phyloP scores from a whole-genome alignment of 1,140 invertebrate species.

The Drosophila sp. region DNA sequence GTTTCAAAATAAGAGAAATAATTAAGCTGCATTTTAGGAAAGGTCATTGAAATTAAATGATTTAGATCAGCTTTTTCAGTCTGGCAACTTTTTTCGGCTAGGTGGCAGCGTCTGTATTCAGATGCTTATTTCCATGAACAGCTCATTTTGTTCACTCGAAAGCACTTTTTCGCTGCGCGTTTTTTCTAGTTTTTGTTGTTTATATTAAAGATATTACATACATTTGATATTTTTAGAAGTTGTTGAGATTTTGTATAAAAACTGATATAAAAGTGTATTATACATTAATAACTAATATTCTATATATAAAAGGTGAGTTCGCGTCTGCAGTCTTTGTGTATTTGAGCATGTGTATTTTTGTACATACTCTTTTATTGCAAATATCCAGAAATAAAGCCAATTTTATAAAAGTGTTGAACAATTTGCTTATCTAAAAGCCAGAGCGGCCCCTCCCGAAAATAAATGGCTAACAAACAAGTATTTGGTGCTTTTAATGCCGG shows the following conservation, averaged over 20 bases:
- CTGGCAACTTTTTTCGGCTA: too few relatives aligned
- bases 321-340: background rate
- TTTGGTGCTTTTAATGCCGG: constrained; percentile 61
- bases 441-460: constrained; percentile 66
- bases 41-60: too few relatives aligned
- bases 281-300: constrained; percentile 11
- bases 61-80: too few relatives aligned
- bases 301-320: constrained; percentile 60
- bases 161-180: constrained; percentile 55
- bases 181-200: constrained; percentile 56
- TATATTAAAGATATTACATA: constrained; percentile 32
- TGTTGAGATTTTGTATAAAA: constrained; percentile 6
- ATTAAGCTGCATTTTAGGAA: too few relatives aligned
- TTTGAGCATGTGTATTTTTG: constrained; percentile 1
- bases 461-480: constrained; percentile 40
- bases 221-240: constrained; percentile 15
- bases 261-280: constrained; percentile 1
- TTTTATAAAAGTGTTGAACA: constrained; percentile 4
- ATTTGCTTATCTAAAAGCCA: constrained; percentile 32
- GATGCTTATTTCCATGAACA: background rate
- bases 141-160: constrained; percentile 5
- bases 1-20: too few relatives aligned
- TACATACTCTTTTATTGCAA: constrained; percentile 3
- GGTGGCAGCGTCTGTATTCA: background rate
- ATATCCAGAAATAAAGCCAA: background rate